Base-by-base conservation (phyloP, 2,797 vertebrate species). In the Trachops cirrhosus region DNA sequence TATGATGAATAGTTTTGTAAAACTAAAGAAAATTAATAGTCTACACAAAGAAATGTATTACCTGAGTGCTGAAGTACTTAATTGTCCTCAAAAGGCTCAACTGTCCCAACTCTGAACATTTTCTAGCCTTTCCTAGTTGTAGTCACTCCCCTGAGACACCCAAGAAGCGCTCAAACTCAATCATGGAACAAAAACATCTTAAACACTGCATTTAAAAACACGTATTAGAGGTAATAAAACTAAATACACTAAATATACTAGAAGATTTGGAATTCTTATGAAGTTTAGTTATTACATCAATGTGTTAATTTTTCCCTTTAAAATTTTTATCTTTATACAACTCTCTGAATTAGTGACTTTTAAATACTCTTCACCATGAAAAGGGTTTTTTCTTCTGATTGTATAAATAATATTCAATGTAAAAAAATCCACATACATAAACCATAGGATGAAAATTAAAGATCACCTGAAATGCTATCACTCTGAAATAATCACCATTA, bases 341-440 rank as follows among this genome's bases (percentile, higher is more conserved):
- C 11, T 37, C 79, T 84, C 46, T 94, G 74, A 86, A 79, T 88
- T 59, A 88, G 32, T 95, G 6, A 74, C 48, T 70, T 92, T 74
- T 67, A 79, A 70, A 26, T 75, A 62, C 21, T 95, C 54, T 83
- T 87, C 4, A 26, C 26, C 3, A 46, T 0, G 6, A 48, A 89
- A 83, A 74, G 44, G 50, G 15, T 1, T 80, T 86, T 89, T 57
- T 50, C 50, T 86, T 79, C 29, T 89, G 29, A 73, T 46, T 90
- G 41, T n/a, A 10, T 90, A 93, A 83, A 71, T 78, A 86, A 93
- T 50, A 67, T 34, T 83, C 41, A 24, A 10, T n/a, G 3, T 95
- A 59, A 93, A 95, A 89, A 26, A 77, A 37, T 78, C 46, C 59
- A 48, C 37, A 52, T 64, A 34, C 9, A 21, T 48, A 68, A 75